Evolutionary conservation across 2,888 invertebrate species (phyloP), one percentile per base, ranked within the genome.

Genomic region (Stenotaenia linearis): DNA sequence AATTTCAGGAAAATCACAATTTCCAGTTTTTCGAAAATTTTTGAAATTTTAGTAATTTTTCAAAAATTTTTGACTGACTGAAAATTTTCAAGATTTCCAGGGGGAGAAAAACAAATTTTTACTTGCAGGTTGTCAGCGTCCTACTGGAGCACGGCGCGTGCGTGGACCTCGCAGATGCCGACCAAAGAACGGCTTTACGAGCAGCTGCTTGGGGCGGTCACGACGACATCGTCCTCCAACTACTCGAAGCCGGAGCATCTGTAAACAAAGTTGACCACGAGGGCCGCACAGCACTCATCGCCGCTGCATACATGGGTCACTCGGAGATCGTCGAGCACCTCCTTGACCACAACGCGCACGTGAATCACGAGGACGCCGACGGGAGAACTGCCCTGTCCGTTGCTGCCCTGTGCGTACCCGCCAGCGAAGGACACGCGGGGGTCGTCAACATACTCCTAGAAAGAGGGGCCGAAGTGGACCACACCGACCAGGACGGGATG

Each of bases 281-380:
- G 81, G 88, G 88, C 0, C 83, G 88, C 9, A 88, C 88, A 3
- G 86, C 88, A 6, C 84, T 88, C 28, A 88, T 88, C 78, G 88
- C 88, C 12, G 88, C 88, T 0, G 96, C 97, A 0, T 97, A 97
- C 87, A 97, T 97, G 97, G 95, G 96, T 0, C 96, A 96, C 87
- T 92, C 92, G n/a, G 94, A 94, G 84, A 95, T 96, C 81, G 95
- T 96, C 30, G 91, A 93, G 81, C 92, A 92, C 82, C 87, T 96
- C 61, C 87, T 96, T 10, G 92, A 93, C 83, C 92, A 91, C 80
- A 93, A 93, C 0, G 96, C 95, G 0, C 89, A 91, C 84, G 91
- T 95, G 25, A 92, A 96, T 86, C 95, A 94, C 84, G 91, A 94
- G 0, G 96, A 96, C 84, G 91, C 92, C 80, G 95, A 95, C 84